Conservation (phyloP, 2,888 invertebrate genomes). For the Ophioninae sp. region DNA sequence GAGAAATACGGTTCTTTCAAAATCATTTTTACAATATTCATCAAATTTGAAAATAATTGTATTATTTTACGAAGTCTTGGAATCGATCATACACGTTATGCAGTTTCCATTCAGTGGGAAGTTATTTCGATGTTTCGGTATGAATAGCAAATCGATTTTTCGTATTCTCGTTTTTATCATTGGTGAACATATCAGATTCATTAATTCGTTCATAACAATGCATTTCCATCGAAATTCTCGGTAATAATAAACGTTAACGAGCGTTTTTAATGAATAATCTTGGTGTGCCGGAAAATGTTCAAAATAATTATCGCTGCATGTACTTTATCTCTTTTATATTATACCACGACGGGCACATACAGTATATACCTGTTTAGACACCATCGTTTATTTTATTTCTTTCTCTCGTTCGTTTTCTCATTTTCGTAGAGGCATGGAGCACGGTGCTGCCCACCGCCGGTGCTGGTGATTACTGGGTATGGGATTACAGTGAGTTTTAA, state of each 20-base stretch:
- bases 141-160: not conserved
- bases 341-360: not conserved
- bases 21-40: not conserved
- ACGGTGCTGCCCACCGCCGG: slow-evolving; percentile 80
- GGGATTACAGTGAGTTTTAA: slow-evolving; percentile 79
- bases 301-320: slow-evolving; percentile 33
- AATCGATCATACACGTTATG: not conserved
- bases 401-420: slow-evolving; percentile 61
- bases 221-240: slow-evolving; percentile 5
- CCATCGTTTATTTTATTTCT: slow-evolving; percentile 59
- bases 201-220: not conserved
- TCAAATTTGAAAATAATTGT: not conserved
- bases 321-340: slow-evolving; percentile 40
- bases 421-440: slow-evolving; percentile 80
- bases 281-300: not conserved
- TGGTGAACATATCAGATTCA: not conserved
- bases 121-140: not conserved
- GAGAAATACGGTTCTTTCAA: too few relatives aligned
- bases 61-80: not conserved
- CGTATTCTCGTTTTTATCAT: not conserved
- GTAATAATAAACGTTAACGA: slow-evolving; percentile 34
- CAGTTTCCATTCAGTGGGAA: not conserved
- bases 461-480: slow-evolving; percentile 79
- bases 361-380: slow-evolving; percentile 30
- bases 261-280: slow-evolving; percentile 16